phyloP scores from a whole-genome alignment of 2,113 vertebrate genomes.

The Cettia cetti region DNA sequence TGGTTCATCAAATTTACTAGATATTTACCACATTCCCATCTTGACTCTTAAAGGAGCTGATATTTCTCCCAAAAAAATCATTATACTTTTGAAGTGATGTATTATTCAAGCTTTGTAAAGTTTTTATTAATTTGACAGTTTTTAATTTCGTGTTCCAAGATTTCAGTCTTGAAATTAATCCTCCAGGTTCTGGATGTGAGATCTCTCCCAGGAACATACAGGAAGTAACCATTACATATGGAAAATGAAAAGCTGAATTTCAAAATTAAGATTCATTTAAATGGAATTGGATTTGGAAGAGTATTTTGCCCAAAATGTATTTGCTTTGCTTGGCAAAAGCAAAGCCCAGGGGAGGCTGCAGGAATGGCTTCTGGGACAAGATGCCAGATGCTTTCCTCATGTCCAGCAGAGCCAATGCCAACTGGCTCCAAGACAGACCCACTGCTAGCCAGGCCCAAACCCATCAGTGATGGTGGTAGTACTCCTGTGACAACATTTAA shows the following conservation, averaged over 20 bases:
- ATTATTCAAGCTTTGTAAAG: neutral
- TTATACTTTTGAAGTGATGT: neutral
- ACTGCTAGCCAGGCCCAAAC: neutral
- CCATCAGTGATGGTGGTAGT: fast-evolving
- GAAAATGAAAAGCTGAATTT: neutral
- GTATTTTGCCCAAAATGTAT: neutral
- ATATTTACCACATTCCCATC: neutral
- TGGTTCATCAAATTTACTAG: neutral
- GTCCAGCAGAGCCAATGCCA: neutral
- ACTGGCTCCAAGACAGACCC: fast-evolving
- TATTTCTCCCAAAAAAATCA: neutral
- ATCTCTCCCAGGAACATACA: neutral
- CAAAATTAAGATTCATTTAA: neutral
- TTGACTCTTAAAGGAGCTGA: neutral
- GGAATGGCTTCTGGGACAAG: neutral
- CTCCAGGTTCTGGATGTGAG: neutral
- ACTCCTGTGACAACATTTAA: neutral
- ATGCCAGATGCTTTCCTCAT: neutral
- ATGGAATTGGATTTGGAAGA: neutral
- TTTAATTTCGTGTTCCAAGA: neutral
- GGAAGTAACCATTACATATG: neutral
- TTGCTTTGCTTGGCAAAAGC: neutral
- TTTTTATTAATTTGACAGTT: neutral
- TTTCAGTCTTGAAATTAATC: neutral
- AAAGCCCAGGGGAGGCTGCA: neutral